Evolutionary conservation across 2,113 vertebrate genomes (phyloP).

Genomic region (Macrotis lagotis): DNA sequence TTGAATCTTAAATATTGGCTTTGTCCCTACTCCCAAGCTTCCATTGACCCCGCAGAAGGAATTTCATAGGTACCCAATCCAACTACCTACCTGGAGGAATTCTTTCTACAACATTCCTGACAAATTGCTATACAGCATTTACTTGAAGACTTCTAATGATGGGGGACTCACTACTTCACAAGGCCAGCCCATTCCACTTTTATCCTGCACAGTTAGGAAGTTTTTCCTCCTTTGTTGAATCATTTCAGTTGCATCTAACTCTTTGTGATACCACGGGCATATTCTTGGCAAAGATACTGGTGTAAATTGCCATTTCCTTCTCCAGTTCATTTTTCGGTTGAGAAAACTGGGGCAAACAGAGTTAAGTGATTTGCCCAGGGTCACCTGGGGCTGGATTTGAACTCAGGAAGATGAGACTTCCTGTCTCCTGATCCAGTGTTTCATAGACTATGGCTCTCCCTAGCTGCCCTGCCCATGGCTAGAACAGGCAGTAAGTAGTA

Average conservation of each 20-base stretch:
- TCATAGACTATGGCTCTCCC: too few species aligned
- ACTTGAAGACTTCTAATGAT: neutral
- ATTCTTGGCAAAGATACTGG: neutral
- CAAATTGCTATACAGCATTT: neutral
- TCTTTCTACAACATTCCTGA: neutral
- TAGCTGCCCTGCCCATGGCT: too few species aligned
- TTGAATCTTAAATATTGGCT: neutral
- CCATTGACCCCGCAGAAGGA: neutral
- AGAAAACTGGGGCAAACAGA: neutral
- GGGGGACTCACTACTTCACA: neutral
- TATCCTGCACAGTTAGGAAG: neutral
- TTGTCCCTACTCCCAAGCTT: neutral
- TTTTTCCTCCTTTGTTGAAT: neutral
- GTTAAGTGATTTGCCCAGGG: too few species aligned
- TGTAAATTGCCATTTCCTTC: neutral
- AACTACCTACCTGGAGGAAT: neutral
- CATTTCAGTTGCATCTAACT: neutral
- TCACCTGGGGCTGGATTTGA: neutral
- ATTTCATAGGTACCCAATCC: neutral
- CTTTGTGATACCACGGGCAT: too few species aligned
- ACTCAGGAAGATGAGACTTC: neutral
- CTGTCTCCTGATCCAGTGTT: too few species aligned
- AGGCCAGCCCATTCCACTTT: neutral
- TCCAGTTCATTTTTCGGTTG: neutral
- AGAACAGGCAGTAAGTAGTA: too few species aligned